Percentiles rank a stretch among this genome's conserved stretches.
phyloP scores from a whole-genome alignment of 2,888 invertebrate species.

The Conchocele bisecta region DNA sequence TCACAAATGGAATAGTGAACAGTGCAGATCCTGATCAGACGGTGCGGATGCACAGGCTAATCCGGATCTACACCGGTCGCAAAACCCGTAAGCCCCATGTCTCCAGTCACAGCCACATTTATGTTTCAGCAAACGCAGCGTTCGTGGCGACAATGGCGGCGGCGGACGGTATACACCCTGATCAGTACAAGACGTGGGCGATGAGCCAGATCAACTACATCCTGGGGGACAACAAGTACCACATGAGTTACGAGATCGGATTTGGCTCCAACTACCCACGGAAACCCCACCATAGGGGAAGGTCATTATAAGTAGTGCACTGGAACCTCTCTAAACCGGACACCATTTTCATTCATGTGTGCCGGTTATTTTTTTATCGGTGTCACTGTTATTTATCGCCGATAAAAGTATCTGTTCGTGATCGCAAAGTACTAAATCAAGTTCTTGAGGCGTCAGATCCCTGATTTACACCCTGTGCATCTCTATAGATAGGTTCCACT shows the following conservation, averaged over 20 bases:
- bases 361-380: not conserved
- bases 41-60: too few species aligned
- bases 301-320: slow-evolving; percentile 63
- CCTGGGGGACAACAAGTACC: slow-evolving; percentile 71
- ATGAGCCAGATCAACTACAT: slow-evolving; percentile 76
- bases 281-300: slow-evolving; percentile 72
- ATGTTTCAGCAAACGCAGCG: slow-evolving; percentile 68
- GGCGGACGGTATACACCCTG: slow-evolving; percentile 67
- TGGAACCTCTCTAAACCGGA: too few species aligned
- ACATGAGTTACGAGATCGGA: slow-evolving; percentile 73
- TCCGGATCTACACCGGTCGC: too few species aligned
- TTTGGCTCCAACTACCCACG: slow-evolving; percentile 70
- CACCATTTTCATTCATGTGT: too few species aligned
- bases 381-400: not conserved
- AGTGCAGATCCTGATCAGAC: too few species aligned
- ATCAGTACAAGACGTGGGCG: slow-evolving; percentile 69
- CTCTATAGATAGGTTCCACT: too few species aligned
- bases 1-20: too few species aligned
- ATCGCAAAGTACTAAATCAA: not conserved
- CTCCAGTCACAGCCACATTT: too few species aligned
- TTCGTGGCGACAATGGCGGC: slow-evolving; percentile 74
- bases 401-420: not conserved
- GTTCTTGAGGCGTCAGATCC: not conserved
- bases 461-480: too few species aligned
- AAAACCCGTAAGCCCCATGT: too few species aligned